A percentile compares a stretch with the other conserved stretches of the same genome.
Conservation (phyloP, 2,113 vertebrate genomes). For the Oncorhynchus mykiss region DNA sequence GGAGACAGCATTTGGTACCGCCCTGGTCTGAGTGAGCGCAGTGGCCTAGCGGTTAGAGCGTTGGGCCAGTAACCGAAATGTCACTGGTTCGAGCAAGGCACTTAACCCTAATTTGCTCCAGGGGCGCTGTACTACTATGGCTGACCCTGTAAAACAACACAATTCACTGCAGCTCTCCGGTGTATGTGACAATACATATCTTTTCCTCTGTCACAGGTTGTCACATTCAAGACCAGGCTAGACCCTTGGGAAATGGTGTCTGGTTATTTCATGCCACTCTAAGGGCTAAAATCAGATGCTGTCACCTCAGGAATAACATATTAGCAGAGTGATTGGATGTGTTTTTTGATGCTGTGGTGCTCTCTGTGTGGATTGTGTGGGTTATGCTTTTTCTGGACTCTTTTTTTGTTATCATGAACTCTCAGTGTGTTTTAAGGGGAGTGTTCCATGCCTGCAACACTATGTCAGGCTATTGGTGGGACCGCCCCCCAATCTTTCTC, state of each 20-base stretch:
- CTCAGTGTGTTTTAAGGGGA: constrained; percentile 71
- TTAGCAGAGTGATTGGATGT: constrained; percentile 63
- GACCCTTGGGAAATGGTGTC: background rate
- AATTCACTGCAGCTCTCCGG: too few relatives aligned
- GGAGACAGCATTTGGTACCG: constrained; percentile 67
- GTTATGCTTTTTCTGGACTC: constrained; percentile 76
- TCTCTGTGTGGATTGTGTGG: constrained; percentile 74
- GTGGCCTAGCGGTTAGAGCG: constrained; percentile 9
- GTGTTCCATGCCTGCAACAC: constrained; percentile 55
- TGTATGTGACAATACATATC: too few relatives aligned
- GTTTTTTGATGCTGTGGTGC: constrained; percentile 66
- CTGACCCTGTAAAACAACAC: too few relatives aligned
- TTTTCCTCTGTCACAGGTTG: background rate
- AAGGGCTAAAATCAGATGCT: constrained; percentile 72
- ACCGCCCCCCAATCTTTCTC: constrained; percentile 33
- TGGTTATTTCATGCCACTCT: constrained; percentile 40
- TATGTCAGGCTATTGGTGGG: constrained; percentile 32
- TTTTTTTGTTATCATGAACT: constrained; percentile 67
- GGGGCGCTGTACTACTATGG: too few relatives aligned
- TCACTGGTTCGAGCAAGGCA: background rate
- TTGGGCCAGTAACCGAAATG: too few relatives aligned
- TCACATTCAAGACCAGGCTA: constrained; percentile 14
- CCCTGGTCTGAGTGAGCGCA: constrained; percentile 22
- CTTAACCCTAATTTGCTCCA: too few relatives aligned
- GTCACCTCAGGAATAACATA: constrained; percentile 70